Evolutionary conservation across 2,888 invertebrate genomes (phyloP), one percentile per base, ranked within the genome.

Genomic region (Nebria salina): DNA sequence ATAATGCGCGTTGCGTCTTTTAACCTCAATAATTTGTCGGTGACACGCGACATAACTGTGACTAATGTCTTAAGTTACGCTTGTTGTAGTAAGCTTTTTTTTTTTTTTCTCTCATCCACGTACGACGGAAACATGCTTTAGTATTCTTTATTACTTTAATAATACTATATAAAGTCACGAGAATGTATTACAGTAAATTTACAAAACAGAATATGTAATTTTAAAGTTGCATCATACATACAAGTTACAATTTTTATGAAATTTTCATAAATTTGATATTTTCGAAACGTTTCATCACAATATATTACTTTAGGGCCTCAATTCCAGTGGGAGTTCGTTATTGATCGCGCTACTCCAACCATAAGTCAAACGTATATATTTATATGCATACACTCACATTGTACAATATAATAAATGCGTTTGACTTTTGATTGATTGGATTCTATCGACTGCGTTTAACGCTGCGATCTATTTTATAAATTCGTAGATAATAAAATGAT

Each of bases 31-130:
- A 70, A 70, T 70, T 26, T 34, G 70, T 70, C 70, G 25, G 70
- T 20, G 70, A 20, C 70, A 70, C 70, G 34, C 70, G 70, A 70
- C 70, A 70, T 70, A 70, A 70, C 70, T 26, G 26, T 20, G 70
- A 70, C 70, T 70, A 70, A 70, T 70, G 70, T 70, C 70, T 25
- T 70, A 70, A 70, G 70, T 70, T 26, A 70, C 70, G 70, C 70
- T 70, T 20, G 26, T 8, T 25, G 70, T 26, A 13, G 6, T 26
- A 15, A 26, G 13, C 7, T 70, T 70, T 70, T 70, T 66, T 70
- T 70, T 70, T 70, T 66, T 70, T 70, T 70, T 20, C 13, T 70
- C 34, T 70, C 20, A 5, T 26, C 70, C 70, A 70, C 11, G 70
- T 26, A 70, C 25, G 11, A 70, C 25, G 70, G 34, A 70, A 70